These are phyloP conservation scores for Pseudococcus viburni DNA, from an alignment of 2,888 invertebrate species.

Conservation along the genomic window DNA sequence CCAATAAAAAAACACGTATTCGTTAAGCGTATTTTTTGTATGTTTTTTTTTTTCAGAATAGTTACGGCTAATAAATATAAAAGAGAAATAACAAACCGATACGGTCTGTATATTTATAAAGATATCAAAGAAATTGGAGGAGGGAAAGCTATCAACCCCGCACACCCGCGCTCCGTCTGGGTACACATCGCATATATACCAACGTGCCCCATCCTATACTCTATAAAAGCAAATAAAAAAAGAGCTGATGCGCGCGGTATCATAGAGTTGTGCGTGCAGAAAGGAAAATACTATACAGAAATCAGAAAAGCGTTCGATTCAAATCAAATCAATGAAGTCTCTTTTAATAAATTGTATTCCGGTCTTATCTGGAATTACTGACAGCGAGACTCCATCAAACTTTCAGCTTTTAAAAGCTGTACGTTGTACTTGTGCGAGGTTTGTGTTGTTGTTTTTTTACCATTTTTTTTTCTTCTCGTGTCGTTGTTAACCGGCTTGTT, in stretches of 20 bases:
- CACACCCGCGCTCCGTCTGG: not conserved
- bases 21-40: slow-evolving; percentile 59
- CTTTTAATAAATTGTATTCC: slow-evolving; percentile 65
- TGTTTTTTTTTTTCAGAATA: slow-evolving; percentile 41
- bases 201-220: not conserved
- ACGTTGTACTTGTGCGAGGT: slow-evolving; percentile 44
- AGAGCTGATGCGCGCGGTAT: slow-evolving; percentile 60
- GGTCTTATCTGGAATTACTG: slow-evolving; percentile 65
- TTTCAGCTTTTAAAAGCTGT: slow-evolving; percentile 60
- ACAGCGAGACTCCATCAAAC: slow-evolving; percentile 63
- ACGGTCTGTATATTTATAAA: slow-evolving; percentile 61
- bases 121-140: slow-evolving; percentile 54
- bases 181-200: slow-evolving; percentile 25
- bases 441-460: not conserved
- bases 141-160: slow-evolving; percentile 62
- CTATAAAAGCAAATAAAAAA: slow-evolving; percentile 53
- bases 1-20: slow-evolving; percentile 63
- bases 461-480: not conserved
- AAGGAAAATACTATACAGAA: slow-evolving; percentile 63
- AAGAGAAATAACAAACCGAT: slow-evolving; percentile 65
- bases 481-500: slow-evolving; percentile 43
- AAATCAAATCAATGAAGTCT: slow-evolving; percentile 64
- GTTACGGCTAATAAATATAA: slow-evolving; percentile 64
- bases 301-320: slow-evolving; percentile 65
- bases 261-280: slow-evolving; percentile 62